phyloP scores from a whole-genome alignment of 2,113 vertebrate genomes.

The Taurulus bubalis region DNA sequence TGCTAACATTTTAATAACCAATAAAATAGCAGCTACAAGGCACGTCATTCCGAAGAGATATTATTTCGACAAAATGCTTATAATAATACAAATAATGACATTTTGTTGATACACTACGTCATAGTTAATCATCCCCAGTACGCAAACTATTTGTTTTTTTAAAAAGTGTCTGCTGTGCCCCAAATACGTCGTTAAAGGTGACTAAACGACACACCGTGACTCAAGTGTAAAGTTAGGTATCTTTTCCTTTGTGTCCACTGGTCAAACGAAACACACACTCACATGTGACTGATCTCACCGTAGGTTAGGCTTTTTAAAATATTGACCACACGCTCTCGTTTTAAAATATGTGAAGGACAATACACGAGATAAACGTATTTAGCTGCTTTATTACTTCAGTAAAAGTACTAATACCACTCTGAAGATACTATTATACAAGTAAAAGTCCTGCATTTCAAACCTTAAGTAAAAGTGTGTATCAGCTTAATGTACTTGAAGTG shows the following conservation, averaged over 20 bases:
- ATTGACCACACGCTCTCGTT: neutral
- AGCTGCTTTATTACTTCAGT: neutral
- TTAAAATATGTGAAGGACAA: neutral
- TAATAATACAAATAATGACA: neutral
- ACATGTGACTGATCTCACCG: neutral
- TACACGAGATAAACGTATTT: neutral
- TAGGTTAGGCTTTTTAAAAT: too few relatives aligned
- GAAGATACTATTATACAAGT: neutral
- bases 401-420: neutral
- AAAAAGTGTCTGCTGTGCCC: neutral
- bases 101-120: neutral
- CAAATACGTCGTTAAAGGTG: neutral
- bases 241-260: neutral
- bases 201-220: neutral
- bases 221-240: neutral
- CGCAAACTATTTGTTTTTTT: neutral
- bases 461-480: neutral
- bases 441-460: neutral
- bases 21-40: neutral
- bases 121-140: neutral
- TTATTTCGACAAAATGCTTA: neutral
- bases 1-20: slow-evolving; percentile 19
- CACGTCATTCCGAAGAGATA: neutral
- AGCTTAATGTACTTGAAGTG: neutral
- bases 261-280: neutral